These are phyloP conservation scores for Hydrozoanthus tunicans DNA, from an alignment of 64 coral and sea anemone species.

Conservation along the genomic window DNA sequence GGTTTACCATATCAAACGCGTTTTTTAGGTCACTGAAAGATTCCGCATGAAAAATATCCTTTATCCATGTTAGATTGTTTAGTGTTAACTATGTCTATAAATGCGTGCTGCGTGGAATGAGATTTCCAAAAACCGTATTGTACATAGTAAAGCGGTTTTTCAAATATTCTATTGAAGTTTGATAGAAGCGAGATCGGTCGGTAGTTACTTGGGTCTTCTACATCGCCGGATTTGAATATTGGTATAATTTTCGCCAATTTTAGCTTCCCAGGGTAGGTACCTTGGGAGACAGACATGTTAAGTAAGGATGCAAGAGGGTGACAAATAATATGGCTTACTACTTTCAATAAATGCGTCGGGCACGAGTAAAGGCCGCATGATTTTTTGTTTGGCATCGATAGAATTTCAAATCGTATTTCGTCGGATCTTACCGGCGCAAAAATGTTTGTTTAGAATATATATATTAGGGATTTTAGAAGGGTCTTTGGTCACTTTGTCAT, in stretches of 20 bases:
- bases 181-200: background rate
- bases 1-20: background rate
- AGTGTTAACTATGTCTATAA: slow-evolving; percentile 1
- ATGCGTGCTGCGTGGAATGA: slow-evolving; percentile 17
- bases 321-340: slow-evolving; percentile 10
- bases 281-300: slow-evolving; percentile 26
- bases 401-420: slow-evolving; percentile 39
- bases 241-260: slow-evolving; percentile 27
- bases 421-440: background rate
- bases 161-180: background rate
- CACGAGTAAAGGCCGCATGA: slow-evolving; percentile 23
- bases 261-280: slow-evolving; percentile 1
- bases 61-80: slow-evolving; percentile 42
- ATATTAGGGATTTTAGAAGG: slow-evolving; percentile 36
- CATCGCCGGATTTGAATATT: slow-evolving; percentile 21
- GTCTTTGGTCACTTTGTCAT: slow-evolving; percentile 24
- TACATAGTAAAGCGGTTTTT: background rate
- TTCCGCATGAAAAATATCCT: slow-evolving; percentile 19
- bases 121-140: background rate
- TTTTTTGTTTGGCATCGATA: slow-evolving; percentile 39
- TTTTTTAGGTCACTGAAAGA: slow-evolving; percentile 14
- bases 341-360: slow-evolving; percentile 28
- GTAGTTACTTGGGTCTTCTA: slow-evolving; percentile 25
- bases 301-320: slow-evolving; percentile 5
- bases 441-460: background rate